Conservation (phyloP, 2,888 invertebrate genomes). For the Phaonia tiefii region DNA sequence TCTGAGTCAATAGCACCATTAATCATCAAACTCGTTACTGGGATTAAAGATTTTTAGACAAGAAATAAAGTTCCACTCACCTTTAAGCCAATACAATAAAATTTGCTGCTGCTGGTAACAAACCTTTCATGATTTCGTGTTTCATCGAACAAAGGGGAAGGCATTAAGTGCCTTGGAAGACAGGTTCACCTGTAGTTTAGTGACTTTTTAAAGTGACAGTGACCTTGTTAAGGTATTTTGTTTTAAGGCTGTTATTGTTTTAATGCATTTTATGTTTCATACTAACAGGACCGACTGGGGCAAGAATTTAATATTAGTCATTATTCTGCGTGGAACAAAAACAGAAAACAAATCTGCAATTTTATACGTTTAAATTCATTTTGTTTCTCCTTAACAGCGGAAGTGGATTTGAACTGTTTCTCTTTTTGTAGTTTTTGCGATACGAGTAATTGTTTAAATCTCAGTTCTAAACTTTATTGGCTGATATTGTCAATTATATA, state of each 20-base stretch:
- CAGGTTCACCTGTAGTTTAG: slow-evolving; percentile 47
- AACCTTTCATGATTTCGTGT: background rate
- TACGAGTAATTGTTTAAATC: background rate
- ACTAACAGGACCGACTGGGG: background rate
- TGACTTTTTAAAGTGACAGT: slow-evolving; percentile 59
- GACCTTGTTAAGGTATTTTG: slow-evolving; percentile 56
- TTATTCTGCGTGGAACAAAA: background rate
- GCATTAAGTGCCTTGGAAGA: slow-evolving; percentile 6
- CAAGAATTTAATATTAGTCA: slow-evolving; percentile 40
- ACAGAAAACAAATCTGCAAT: slow-evolving; percentile 9
- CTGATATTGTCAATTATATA: slow-evolving; percentile 44
- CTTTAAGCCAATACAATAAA: background rate
- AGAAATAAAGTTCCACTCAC: too few relatives aligned
- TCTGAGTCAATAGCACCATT: background rate
- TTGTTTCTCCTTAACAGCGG: slow-evolving; percentile 32
- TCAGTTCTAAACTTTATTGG: slow-evolving; percentile 9
- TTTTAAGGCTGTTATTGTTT: background rate
- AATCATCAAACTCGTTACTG: background rate
- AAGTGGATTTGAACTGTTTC: slow-evolving; percentile 46
- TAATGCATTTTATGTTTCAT: too few relatives aligned
- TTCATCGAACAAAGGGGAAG: background rate
- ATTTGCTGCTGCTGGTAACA: background rate
- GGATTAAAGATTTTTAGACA: too few relatives aligned
- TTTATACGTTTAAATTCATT: background rate
- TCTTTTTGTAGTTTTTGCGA: slow-evolving; percentile 7